These are phyloP conservation scores for Mimumesa dahlbomi DNA, from an alignment of 2,888 invertebrate species.

Conservation along the genomic window DNA sequence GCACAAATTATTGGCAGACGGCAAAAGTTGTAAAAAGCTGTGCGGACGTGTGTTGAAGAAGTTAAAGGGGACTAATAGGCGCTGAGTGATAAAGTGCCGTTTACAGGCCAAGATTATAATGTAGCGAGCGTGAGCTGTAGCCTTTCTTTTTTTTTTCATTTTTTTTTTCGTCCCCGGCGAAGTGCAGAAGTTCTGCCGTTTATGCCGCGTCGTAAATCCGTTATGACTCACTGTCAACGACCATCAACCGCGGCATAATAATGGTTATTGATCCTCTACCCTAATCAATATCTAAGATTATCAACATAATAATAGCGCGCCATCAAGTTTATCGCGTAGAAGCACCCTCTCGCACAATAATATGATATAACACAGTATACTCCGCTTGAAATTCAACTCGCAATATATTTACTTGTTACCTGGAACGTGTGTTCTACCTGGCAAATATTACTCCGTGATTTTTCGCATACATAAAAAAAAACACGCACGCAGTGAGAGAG, in stretches of 20 bases:
- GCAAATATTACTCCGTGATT: too few relatives aligned
- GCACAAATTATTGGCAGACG: neutral
- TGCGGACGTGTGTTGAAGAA: neutral
- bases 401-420: neutral
- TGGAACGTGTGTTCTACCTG: neutral
- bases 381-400: neutral
- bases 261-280: conserved; percentile 59
- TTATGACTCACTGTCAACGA: conserved; percentile 57
- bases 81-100: conserved; percentile 22
- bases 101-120: conserved; percentile 33
- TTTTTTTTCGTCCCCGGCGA: neutral
- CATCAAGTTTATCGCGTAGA: conserved; percentile 55
- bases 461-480: too few relatives aligned
- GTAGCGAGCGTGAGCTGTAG: conserved; percentile 17
- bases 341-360: conserved; percentile 34
- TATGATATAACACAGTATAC: conserved; percentile 27
- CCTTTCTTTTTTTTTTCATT: neutral
- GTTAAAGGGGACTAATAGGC: conserved; percentile 13
- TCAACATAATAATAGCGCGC: conserved; percentile 59
- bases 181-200: conserved; percentile 24
- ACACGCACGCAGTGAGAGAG: too few relatives aligned
- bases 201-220: conserved; percentile 30
- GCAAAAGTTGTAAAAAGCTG: neutral
- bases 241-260: conserved; percentile 48
- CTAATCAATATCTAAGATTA: conserved; percentile 62